These are phyloP conservation scores for Drosophila anomalipes DNA, from an alignment of 2,888 invertebrate genomes.

Conservation along the genomic window DNA sequence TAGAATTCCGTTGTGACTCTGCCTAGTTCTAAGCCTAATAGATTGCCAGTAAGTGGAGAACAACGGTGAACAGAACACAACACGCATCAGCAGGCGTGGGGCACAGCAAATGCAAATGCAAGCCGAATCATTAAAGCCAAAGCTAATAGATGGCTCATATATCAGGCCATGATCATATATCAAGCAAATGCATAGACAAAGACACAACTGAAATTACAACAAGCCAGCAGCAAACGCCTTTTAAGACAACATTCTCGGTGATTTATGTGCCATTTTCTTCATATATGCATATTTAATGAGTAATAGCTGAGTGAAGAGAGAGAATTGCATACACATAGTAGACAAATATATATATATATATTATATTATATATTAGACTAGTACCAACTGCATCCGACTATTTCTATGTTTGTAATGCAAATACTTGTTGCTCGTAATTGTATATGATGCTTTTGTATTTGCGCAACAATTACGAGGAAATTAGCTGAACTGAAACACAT, in stretches of 20 bases:
- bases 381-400: constrained; percentile 9
- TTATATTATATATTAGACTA: background rate
- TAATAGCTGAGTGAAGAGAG: constrained; percentile 25
- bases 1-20: constrained; percentile 33
- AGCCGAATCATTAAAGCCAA: constrained; percentile 61
- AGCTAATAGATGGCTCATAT: constrained; percentile 63
- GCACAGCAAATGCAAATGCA: constrained; percentile 49
- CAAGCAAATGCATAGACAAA: constrained; percentile 25
- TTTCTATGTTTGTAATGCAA: constrained; percentile 7
- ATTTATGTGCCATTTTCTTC: constrained; percentile 61
- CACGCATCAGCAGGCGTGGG: constrained; percentile 22
- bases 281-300: constrained; percentile 61
- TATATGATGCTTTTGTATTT: constrained; percentile 44
- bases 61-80: constrained; percentile 17
- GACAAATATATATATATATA: background rate
- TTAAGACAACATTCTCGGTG: constrained; percentile 33
- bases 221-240: constrained; percentile 33
- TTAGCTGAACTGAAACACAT: constrained; percentile 48
- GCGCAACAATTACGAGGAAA: constrained; percentile 64
- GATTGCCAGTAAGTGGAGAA: constrained; percentile 34
- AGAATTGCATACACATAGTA: background rate
- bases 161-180: constrained; percentile 61
- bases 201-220: constrained; percentile 31
- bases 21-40: constrained; percentile 32
- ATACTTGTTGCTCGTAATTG: constrained; percentile 36